phyloP scores from a whole-genome alignment of 2,797 vertebrate species.

The Hemibagrus guttatus region DNA sequence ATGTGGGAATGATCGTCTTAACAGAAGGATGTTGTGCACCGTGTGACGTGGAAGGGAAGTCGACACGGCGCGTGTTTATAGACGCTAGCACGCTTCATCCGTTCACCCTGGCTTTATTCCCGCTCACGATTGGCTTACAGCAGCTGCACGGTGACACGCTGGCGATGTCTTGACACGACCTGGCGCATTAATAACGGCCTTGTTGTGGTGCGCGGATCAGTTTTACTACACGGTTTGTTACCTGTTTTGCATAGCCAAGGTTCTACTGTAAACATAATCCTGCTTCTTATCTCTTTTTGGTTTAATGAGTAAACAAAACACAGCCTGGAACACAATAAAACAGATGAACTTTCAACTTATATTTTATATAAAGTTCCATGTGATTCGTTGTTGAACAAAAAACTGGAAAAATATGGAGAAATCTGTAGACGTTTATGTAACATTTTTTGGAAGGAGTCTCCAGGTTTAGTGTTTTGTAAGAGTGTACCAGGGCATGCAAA shows the following conservation, averaged over 20 bases:
- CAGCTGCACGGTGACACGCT: background rate
- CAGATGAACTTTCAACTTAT: background rate
- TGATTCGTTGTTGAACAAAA: background rate
- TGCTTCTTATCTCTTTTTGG: background rate
- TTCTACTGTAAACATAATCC: slow-evolving; percentile 6
- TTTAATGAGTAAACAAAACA: slow-evolving; percentile 12
- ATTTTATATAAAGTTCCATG: background rate
- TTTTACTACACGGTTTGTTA: background rate
- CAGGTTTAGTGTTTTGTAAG: background rate
- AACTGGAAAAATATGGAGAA: background rate
- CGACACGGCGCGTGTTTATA: background rate
- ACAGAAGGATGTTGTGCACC: slow-evolving; percentile 23
- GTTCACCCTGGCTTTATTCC: slow-evolving; percentile 4
- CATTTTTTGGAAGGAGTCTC: background rate
- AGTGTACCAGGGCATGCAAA: background rate
- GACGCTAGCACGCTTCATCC: background rate
- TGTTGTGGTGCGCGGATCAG: background rate
- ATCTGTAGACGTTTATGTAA: background rate
- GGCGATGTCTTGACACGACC: background rate
- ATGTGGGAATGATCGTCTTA: slow-evolving; percentile 19
- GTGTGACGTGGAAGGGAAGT: slow-evolving; percentile 3
- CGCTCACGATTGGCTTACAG: slow-evolving; percentile 20
- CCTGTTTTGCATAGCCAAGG: slow-evolving; percentile 24
- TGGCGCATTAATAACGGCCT: background rate
- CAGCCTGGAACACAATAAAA: background rate